These are phyloP conservation scores for Takifugu bimaculatus DNA, from an alignment of 2,113 vertebrate genomes.

Conservation along the genomic window DNA sequence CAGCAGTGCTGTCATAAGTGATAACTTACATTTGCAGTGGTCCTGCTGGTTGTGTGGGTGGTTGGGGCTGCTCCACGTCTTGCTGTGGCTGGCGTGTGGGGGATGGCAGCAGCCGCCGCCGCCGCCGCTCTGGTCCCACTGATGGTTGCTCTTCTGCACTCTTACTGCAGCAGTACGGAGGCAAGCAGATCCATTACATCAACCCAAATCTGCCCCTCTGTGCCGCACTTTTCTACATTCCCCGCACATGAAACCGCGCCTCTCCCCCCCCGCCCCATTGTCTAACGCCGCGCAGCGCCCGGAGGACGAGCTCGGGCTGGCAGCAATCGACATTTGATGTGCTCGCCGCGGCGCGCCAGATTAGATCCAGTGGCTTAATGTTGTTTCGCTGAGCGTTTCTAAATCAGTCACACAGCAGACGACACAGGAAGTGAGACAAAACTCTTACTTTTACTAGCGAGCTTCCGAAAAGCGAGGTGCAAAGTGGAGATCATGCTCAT, in stretches of 20 bases:
- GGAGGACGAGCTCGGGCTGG: conserved; percentile 33
- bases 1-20: conserved; percentile 44
- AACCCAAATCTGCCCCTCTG: conserved; percentile 1
- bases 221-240: conserved; percentile 5
- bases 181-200: conserved; percentile 14
- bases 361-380: conserved; percentile 51
- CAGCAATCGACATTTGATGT: conserved; percentile 68
- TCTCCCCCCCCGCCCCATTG: conserved; percentile 25
- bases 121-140: conserved; percentile 84
- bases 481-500: conserved; percentile 60
- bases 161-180: conserved; percentile 78
- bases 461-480: conserved; percentile 56
- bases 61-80: conserved; percentile 81
- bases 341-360: conserved; percentile 39
- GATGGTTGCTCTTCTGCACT: conserved; percentile 89
- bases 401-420: conserved; percentile 18
- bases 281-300: conserved; percentile 49
- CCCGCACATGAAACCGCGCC: conserved; percentile 33
- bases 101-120: conserved; percentile 81
- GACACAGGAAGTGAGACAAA: conserved; percentile 2
- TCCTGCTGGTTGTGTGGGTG: conserved; percentile 81
- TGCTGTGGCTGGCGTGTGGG: conserved; percentile 82
- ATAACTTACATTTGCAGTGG: conserved; percentile 86
- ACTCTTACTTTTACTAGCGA: conserved; percentile 71
- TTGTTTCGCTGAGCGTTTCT: conserved; percentile 35